These are phyloP conservation scores for Octomys mimax DNA, from an alignment of 2,797 vertebrate species.

Conservation along the genomic window DNA sequence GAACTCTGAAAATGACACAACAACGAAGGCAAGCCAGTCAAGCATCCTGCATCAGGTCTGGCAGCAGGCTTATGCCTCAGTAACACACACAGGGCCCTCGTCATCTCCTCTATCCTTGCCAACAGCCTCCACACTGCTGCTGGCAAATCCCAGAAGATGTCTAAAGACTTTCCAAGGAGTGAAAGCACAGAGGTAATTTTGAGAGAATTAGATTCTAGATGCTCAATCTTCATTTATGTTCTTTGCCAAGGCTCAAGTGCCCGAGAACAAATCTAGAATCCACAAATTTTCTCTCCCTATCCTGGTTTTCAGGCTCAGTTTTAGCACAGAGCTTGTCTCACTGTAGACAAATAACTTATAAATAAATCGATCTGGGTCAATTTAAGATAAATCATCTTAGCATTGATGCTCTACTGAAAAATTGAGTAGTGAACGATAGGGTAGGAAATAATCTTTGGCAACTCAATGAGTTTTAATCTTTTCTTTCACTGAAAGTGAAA, in stretches of 20 bases:
- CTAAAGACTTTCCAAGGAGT: background rate
- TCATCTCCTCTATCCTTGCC: too few species aligned
- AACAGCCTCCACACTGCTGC: background rate
- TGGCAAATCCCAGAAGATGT: background rate
- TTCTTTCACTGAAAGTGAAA: slow-evolving; percentile 20
- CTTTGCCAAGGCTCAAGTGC: background rate
- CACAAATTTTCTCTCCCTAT: background rate
- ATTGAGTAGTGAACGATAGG: background rate
- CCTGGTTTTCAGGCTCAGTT: background rate
- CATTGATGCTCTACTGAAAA: background rate
- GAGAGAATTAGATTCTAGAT: background rate
- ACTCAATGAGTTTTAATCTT: background rate
- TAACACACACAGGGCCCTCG: too few species aligned
- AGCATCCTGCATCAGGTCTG: background rate
- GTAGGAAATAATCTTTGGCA: background rate
- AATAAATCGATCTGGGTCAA: too few species aligned
- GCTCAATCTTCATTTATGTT: background rate
- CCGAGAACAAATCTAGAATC: background rate
- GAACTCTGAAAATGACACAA: background rate
- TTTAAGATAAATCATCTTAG: background rate
- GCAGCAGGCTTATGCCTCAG: background rate
- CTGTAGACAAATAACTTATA: background rate
- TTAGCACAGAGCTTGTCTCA: background rate
- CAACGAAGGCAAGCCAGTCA: background rate
- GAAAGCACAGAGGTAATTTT: background rate